A percentile compares a stretch with the other conserved stretches of the same genome.
These are phyloP conservation scores for Scarus forsteni DNA, from an alignment of 2,797 vertebrate genomes.

Conservation along the genomic window DNA sequence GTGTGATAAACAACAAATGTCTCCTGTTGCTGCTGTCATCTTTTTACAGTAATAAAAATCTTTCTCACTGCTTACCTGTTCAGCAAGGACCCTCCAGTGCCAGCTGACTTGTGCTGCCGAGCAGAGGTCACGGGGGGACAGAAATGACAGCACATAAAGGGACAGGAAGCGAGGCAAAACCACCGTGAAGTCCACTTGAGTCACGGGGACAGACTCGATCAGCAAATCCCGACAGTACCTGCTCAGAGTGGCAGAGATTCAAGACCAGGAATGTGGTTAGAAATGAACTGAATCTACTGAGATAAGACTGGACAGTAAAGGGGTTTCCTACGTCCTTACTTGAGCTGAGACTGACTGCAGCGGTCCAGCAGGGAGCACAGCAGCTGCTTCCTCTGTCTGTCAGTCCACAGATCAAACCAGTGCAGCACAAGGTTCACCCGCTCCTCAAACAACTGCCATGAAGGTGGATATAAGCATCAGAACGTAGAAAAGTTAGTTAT, in stretches of 20 bases:
- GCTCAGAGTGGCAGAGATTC: conserved; percentile 4
- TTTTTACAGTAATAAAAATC: too few species aligned
- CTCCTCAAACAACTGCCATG: conserved; percentile 88
- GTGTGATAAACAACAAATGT: background rate
- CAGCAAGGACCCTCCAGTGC: conserved; percentile 90
- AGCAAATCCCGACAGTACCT: conserved; percentile 86
- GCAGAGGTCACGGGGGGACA: conserved; percentile 87
- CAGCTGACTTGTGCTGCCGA: conserved; percentile 87
- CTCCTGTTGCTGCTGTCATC: too few species aligned
- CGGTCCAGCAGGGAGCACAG: conserved; percentile 80
- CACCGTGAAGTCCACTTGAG: conserved; percentile 84
- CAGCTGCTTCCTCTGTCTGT: conserved; percentile 88
- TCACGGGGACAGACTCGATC: conserved; percentile 79
- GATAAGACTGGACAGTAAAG: background rate
- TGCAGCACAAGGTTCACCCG: conserved; percentile 86
- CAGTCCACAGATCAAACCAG: conserved; percentile 93
- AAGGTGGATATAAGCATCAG: too few species aligned
- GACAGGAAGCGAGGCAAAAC: conserved; percentile 88
- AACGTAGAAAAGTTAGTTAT: too few species aligned
- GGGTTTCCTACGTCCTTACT: conserved; percentile 70
- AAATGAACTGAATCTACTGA: background rate
- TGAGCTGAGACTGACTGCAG: conserved; percentile 87
- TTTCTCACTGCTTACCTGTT: conserved; percentile 83
- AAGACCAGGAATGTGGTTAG: background rate
- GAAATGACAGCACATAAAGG: conserved; percentile 89